Percentiles rank a stretch among this genome's conserved stretches.
Conservation (phyloP, 2,113 vertebrate species). For the Triplophysa tibetana region DNA sequence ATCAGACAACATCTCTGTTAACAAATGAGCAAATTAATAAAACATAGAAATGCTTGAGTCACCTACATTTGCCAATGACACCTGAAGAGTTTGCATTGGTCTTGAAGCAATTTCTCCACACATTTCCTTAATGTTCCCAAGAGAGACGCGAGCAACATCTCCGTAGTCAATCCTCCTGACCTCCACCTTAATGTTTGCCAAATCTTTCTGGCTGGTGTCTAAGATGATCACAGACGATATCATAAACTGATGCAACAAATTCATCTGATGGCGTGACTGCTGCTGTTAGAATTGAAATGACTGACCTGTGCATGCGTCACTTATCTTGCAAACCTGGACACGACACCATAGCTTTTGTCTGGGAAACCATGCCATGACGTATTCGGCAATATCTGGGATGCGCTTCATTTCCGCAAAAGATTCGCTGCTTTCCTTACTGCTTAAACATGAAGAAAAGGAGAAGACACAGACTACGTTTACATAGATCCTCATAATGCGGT, state of each 20-base stretch:
- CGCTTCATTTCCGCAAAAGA: conserved; percentile 66
- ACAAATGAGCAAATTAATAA: not conserved
- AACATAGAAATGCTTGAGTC: not conserved
- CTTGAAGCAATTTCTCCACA: conserved; percentile 53
- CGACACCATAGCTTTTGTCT: conserved; percentile 70
- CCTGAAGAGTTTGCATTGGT: conserved; percentile 69
- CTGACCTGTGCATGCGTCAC: conserved; percentile 68
- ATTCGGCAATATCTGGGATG: conserved; percentile 71
- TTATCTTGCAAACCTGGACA: conserved; percentile 71
- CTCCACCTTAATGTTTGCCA: conserved; percentile 65
- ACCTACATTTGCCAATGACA: conserved; percentile 72
- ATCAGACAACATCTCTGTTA: not conserved
- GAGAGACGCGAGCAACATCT: conserved; percentile 62
- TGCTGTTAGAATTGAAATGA: conserved; percentile 1
- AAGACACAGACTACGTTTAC: no score
- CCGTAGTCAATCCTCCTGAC: conserved; percentile 72
- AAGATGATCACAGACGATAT: not conserved
- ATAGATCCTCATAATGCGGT: no score
- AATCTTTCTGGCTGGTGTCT: not conserved
- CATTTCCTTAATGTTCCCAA: conserved; percentile 64
- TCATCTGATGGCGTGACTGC: not conserved
- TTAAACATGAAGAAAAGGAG: conserved; percentile 42
- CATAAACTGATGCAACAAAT: conserved; percentile 5
- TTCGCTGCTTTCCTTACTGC: conserved; percentile 55
- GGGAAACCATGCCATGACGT: conserved; percentile 67